phyloP scores from a whole-genome alignment of 1,140 invertebrate species.

The Drosophila dunni region DNA sequence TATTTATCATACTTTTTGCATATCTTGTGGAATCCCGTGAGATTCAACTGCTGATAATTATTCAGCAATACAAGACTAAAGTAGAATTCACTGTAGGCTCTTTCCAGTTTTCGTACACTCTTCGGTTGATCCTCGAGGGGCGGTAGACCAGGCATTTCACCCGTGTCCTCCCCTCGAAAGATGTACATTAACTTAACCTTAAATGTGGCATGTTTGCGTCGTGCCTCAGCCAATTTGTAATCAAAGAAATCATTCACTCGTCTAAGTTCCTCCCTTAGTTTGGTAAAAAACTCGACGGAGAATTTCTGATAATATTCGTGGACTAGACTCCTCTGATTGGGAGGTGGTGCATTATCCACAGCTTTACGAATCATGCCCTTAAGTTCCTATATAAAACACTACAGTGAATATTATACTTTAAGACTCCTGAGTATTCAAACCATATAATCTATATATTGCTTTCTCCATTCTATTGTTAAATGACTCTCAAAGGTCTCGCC shows the following conservation, averaged over 20 bases:
- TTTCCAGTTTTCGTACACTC: slow-evolving; percentile 90
- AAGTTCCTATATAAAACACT: neutral
- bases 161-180: slow-evolving; percentile 31
- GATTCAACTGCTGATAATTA: slow-evolving; percentile 96
- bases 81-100: slow-evolving; percentile 99
- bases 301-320: neutral
- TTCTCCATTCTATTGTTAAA: slow-evolving; percentile 50
- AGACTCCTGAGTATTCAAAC: slow-evolving; percentile 15
- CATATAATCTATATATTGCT: slow-evolving; percentile 46
- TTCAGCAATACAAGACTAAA: slow-evolving; percentile 95
- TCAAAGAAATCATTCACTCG: slow-evolving; percentile 98
- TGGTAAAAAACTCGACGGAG: slow-evolving; percentile 94
- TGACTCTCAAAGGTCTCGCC: slow-evolving; percentile 28
- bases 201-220: slow-evolving; percentile 84
- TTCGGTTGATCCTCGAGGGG: slow-evolving; percentile 5
- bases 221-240: slow-evolving; percentile 97
- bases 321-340: neutral
- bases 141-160: neutral
- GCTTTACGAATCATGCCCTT: slow-evolving; percentile 3
- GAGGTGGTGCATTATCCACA: neutral
- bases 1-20: slow-evolving; percentile 98
- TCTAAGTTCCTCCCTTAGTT: slow-evolving; percentile 95
- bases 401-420: neutral
- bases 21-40: slow-evolving; percentile 99
- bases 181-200: slow-evolving; percentile 6